Conservation (phyloP, 2,888 invertebrate species). For the Dasysyrphus tricinctus region DNA sequence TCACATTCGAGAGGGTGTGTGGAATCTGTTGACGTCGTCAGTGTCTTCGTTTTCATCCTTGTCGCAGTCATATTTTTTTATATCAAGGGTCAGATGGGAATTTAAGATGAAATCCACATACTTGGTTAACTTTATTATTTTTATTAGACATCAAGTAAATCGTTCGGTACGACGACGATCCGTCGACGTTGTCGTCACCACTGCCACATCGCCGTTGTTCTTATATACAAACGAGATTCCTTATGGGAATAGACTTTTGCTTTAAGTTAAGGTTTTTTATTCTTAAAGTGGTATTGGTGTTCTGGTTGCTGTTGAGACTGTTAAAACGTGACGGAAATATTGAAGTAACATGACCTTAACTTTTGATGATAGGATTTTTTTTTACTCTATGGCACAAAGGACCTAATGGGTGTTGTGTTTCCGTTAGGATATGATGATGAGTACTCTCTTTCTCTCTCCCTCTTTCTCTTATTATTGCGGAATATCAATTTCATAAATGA, state of each 20-base stretch:
- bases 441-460: background rate
- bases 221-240: slow-evolving; percentile 26
- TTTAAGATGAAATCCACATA: slow-evolving; percentile 64
- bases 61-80: slow-evolving; percentile 32
- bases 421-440: slow-evolving; percentile 30
- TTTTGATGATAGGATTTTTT: slow-evolving; percentile 63
- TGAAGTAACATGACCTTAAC: slow-evolving; percentile 65
- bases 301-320: background rate
- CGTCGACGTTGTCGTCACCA: background rate
- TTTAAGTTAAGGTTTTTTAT: slow-evolving; percentile 6
- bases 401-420: slow-evolving; percentile 32
- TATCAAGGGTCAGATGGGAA: slow-evolving; percentile 57
- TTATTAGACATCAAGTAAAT: slow-evolving; percentile 73
- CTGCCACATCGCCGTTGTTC: background rate
- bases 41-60: slow-evolving; percentile 37
- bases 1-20: slow-evolving; percentile 48
- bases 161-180: slow-evolving; percentile 54
- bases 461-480: slow-evolving; percentile 27
- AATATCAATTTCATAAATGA: slow-evolving; percentile 69
- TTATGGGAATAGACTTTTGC: slow-evolving; percentile 28
- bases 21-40: slow-evolving; percentile 43
- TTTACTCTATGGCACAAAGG: slow-evolving; percentile 16
- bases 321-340: slow-evolving; percentile 66
- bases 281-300: background rate
- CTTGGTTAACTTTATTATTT: slow-evolving; percentile 73